Conservation (phyloP, 2,113 vertebrate species). For the Crotalus tigris region DNA sequence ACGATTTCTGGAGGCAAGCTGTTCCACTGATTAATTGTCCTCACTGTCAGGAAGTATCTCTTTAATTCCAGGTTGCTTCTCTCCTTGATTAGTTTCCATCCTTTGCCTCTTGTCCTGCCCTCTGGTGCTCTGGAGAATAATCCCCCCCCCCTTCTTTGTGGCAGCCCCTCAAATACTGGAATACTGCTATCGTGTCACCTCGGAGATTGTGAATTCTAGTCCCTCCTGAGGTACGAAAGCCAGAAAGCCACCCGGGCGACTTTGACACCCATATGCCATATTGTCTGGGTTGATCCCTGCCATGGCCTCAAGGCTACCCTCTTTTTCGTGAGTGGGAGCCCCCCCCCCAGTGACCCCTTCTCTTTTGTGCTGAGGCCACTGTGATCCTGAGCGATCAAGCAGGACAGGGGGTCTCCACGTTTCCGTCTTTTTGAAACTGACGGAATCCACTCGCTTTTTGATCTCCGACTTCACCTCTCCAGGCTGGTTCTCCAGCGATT, state of each 20-base stretch:
- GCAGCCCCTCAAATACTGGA: no score
- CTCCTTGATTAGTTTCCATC: no score
- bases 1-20: no score
- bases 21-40: no score
- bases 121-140: no score
- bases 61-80: no score
- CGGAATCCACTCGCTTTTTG: constrained; percentile 47
- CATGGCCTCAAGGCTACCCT: not conserved
- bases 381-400: not conserved
- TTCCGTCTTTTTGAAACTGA: constrained; percentile 27
- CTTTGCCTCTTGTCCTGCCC: no score
- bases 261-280: not conserved
- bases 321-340: not conserved
- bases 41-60: no score
- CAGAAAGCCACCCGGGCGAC: not conserved
- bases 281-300: not conserved
- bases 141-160: no score
- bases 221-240: not conserved
- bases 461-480: constrained; percentile 62
- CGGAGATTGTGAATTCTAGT: not conserved
- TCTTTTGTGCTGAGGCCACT: not conserved
- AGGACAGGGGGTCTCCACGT: not conserved
- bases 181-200: no score
- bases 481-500: constrained; percentile 62
- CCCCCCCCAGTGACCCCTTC: fast-evolving